These are phyloP conservation scores for Sitobion miscanthi DNA, from an alignment of 1,140 invertebrate species.

Conservation along the genomic window DNA sequence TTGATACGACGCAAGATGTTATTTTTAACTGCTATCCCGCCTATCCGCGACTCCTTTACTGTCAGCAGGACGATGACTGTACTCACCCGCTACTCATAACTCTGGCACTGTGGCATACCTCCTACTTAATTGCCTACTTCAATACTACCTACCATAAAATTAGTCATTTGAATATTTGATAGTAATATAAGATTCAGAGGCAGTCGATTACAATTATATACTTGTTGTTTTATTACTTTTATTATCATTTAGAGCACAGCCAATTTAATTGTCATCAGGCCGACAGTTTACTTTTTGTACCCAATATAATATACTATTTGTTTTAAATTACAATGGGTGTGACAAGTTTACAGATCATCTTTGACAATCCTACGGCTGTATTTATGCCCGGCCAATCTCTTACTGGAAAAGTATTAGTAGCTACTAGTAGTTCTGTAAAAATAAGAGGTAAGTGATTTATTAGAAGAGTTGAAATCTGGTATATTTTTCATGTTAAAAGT, in stretches of 20 bases:
- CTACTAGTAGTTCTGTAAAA: constrained; percentile 72
- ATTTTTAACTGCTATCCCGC: not conserved
- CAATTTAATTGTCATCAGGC: not conserved
- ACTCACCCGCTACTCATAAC: not conserved
- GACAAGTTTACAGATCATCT: constrained; percentile 65
- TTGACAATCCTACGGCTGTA: constrained; percentile 71
- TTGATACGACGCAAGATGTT: not conserved
- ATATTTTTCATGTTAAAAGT: not conserved
- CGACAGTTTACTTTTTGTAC: not conserved
- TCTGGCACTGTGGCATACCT: not conserved
- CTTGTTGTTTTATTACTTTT: no score
- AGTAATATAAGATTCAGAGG: not conserved
- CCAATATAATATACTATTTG: not conserved
- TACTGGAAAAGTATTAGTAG: constrained; percentile 70
- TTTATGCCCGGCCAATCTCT: constrained; percentile 74
- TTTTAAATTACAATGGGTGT: constrained; percentile 57
- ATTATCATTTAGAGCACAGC: not conserved
- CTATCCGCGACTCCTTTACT: not conserved
- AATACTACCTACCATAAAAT: not conserved
- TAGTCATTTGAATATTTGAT: not conserved
- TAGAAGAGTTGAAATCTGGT: not conserved
- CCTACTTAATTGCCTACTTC: not conserved
- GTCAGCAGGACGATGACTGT: not conserved
- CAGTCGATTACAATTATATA: not conserved
- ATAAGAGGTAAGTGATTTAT: constrained; percentile 61